Evolutionary conservation across 2,113 vertebrate species (phyloP), one percentile per base, ranked within the genome.

Genomic region (Limnothrissa miodon): DNA sequence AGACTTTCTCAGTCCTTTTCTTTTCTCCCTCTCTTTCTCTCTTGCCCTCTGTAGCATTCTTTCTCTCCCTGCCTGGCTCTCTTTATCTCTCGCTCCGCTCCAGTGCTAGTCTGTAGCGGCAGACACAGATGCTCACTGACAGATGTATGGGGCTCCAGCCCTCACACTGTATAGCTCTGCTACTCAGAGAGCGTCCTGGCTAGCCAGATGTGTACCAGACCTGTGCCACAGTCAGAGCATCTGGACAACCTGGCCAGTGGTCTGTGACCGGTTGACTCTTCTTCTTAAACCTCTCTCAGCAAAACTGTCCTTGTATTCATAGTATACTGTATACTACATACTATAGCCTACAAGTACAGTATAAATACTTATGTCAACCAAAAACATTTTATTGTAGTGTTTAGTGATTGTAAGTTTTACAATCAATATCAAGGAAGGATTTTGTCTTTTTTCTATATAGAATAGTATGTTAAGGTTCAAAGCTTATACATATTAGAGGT

Each of bases 91-190:
- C 51, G 17, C 51, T 56, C 51, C 33, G 85, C 85, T 87, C 62
- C 87, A 87, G n/a, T 88, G 84, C 53, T 29, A 36, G 78, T 85
- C 39, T 85, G 83, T 82, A 86, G 85, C 83, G 83, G 82, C 51
- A 82, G 78, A 29, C n/a, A 36, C 81, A 82, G 83, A 79, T 39
- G 15, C 53, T 78, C 29, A 83, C 66, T 88, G 87, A 88, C 62
- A 79, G 85, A 88, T 11, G 80, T 82, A 39, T 59, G 62, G 36
- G 51, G 80, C 33, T 33, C 39, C 62, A 84, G 70, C 79, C 81
- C 82, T 45, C 51, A 17, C 70, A 74, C 46, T 36, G 66, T 56
- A 56, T 23, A 1, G 5, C 51, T 56, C 51, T 56, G 51, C 19
- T 23, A 56, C 19, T 4, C 51, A 56, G 21, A 5, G 19, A 7